Evolutionary conservation across 2,888 invertebrate species (phyloP).

Genomic region (Arctia plantaginis): DNA sequence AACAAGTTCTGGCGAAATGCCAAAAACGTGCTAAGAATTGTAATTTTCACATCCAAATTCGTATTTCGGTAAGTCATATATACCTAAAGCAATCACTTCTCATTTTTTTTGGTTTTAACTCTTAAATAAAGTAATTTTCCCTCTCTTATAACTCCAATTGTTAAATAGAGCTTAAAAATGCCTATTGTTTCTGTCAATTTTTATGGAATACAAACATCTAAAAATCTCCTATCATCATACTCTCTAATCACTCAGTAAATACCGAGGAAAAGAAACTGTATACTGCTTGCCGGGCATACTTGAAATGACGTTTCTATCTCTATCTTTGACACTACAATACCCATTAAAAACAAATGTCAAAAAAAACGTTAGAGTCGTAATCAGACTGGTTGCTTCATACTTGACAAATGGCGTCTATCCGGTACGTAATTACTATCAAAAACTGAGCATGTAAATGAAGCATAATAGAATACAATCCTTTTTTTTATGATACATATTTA

Average conservation of each 20-base stretch:
- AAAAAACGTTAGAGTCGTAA: no score
- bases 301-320: no score
- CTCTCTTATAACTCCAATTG: not conserved
- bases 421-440: no score
- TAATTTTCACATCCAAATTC: not conserved
- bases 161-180: not conserved
- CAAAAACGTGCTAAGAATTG: conserved; percentile 7
- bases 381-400: no score
- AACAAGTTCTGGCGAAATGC: not conserved
- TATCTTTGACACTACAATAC: no score
- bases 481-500: not conserved
- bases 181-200: not conserved
- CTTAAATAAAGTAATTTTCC: not conserved
- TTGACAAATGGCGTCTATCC: no score
- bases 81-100: not conserved
- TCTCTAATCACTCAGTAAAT: no score
- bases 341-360: no score
- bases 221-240: not conserved
- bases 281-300: no score
- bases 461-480: no score
- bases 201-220: not conserved
- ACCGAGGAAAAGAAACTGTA: no score
- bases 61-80: not conserved
- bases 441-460: no score
- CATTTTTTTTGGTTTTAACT: not conserved